phyloP scores from a whole-genome alignment of 2,888 invertebrate genomes.

The Tillus elongatus region DNA sequence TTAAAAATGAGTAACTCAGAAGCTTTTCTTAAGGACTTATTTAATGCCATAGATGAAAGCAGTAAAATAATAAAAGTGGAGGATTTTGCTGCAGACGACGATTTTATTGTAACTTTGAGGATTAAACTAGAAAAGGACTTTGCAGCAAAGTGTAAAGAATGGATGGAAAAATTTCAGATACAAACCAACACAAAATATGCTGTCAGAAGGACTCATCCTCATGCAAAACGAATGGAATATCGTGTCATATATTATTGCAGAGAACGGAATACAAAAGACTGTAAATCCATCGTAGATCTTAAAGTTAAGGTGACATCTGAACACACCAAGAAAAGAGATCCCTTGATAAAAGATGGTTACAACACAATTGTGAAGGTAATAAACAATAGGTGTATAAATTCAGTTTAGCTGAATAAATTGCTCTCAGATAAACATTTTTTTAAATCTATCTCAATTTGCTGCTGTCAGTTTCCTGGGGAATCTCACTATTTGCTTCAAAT shows the following conservation, averaged over 20 bases:
- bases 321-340: neutral
- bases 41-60: neutral
- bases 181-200: neutral
- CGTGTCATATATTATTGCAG: slow-evolving; percentile 4
- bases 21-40: neutral
- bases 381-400: too few species aligned
- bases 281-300: neutral
- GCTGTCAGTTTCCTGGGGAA: too few species aligned
- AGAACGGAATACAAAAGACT: neutral
- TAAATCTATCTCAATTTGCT: too few species aligned
- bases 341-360: neutral
- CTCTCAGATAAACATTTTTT: too few species aligned
- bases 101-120: neutral
- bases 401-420: too few species aligned
- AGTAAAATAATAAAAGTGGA: neutral
- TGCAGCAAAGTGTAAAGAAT: neutral
- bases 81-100: neutral
- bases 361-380: neutral
- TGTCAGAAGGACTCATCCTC: neutral
- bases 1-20: neutral
- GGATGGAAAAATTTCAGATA: neutral
- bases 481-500: too few species aligned
- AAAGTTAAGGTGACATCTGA: neutral
- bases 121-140: neutral
- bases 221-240: neutral